phyloP scores from a whole-genome alignment of 2,797 vertebrate genomes.

The Alectoris magna region DNA sequence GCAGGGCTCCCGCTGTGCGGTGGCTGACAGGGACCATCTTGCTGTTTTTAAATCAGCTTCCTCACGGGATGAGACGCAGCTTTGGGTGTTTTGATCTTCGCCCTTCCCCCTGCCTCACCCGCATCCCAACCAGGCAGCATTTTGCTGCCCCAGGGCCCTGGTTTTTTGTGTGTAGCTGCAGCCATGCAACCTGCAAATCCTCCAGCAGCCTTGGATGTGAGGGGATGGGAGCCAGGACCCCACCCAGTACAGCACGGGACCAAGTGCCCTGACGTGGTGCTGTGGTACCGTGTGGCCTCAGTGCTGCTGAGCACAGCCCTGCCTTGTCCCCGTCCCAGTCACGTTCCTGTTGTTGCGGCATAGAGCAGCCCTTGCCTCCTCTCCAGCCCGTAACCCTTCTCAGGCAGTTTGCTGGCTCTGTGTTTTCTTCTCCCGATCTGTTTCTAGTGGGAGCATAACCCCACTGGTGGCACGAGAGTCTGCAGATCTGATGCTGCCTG shows the following conservation, averaged over 20 bases:
- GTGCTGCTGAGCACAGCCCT: background rate
- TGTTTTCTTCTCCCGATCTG: background rate
- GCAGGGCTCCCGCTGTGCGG: background rate
- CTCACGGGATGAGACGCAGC: background rate
- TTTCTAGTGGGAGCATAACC: rapidly evolving
- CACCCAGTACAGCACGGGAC: background rate
- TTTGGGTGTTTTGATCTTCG: background rate
- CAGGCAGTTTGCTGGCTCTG: background rate
- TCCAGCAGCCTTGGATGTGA: rapidly evolving
- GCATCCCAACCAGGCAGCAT: background rate
- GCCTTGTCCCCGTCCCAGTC: background rate
- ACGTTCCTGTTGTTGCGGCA: rapidly evolving
- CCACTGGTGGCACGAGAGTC: background rate
- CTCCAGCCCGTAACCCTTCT: background rate
- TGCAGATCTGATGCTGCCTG: background rate
- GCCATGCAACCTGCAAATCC: background rate
- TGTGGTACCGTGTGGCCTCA: background rate
- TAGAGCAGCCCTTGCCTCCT: background rate
- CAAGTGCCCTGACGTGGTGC: no score
- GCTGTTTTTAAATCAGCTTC: background rate
- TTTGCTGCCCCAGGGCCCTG: background rate
- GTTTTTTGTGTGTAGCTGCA: background rate
- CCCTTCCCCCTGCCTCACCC: background rate
- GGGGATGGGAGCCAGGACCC: background rate
- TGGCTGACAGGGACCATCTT: background rate